Evolutionary conservation across 1,140 invertebrate species (phyloP), one percentile per base, ranked within the genome.

Genomic region (Drosophila orena): DNA sequence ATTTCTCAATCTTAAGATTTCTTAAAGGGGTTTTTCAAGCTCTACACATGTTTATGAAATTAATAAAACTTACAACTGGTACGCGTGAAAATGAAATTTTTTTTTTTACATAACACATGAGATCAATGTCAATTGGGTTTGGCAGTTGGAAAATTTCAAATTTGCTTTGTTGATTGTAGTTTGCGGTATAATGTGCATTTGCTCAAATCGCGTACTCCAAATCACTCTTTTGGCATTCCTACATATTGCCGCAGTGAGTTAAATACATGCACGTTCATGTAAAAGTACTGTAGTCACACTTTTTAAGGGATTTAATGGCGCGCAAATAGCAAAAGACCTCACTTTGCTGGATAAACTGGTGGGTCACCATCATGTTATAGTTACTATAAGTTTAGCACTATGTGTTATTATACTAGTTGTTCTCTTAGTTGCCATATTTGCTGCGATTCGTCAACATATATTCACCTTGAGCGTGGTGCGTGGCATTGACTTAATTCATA

Each of bases 191-290:
- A 52, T 52, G 49, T 52, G 49, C 15, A 17, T 52, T 52, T 52
- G 49, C 12, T 20, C 49, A 5, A 52, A 30, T 2, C 4, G 2
- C 7, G 30, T 15, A 2, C 49, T 52, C 4, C 35, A 52, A 52
- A 20, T 35, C 34, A 1, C 2, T 11, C 30, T 52, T 52, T 52
- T 52, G 30, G 10, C 17, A 3, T 1, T 17, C 0, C 20, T 52
- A 52, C n/a, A 10, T 52, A 12, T 52, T 12, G 12, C 15, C 30
- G 49, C 49, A 35, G 49, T 52, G 30, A 52, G 49, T 52, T 50
- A 0, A 2, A 35, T 50, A 1, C 0, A 20, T 0, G 20, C 15
- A 1, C 0, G 17, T 35, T 17, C 3, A 7, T 35, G 1, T 35
- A 14, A 35, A 35, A 34, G 4, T 35, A 35, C 4, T 52, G 0